phyloP scores from a whole-genome alignment of 2,888 invertebrate genomes.

The Lordiphosa andalusiaca region DNA sequence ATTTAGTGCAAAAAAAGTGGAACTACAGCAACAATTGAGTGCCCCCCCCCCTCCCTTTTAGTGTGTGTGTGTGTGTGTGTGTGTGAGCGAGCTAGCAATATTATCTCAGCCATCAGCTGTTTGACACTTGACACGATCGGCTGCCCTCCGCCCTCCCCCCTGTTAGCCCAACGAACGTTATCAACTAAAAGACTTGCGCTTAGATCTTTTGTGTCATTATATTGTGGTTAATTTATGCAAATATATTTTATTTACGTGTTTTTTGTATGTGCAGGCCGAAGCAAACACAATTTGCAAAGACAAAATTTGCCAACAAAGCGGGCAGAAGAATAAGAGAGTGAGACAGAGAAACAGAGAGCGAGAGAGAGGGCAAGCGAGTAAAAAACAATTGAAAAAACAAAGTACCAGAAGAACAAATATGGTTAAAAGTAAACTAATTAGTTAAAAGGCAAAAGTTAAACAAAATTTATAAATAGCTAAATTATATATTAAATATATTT shows the following conservation, averaged over 20 bases:
- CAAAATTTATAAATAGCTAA: not conserved
- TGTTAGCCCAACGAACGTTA: not conserved
- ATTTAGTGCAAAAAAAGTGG: conserved; percentile 15
- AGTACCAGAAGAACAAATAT: conserved; percentile 15
- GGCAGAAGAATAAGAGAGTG: conserved; percentile 14
- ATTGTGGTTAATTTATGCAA: conserved; percentile 42
- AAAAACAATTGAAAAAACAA: conserved; percentile 11
- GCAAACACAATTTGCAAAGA: conserved; percentile 15
- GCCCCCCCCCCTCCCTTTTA: not conserved
- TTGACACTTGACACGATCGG: conserved; percentile 71
- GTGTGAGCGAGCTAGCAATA: conserved; percentile 50
- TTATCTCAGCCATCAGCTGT: conserved; percentile 52
- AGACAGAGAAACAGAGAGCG: too few species aligned
- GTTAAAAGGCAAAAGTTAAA: conserved; percentile 1
- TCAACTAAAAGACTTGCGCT: conserved; percentile 30
- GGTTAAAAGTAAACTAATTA: not conserved
- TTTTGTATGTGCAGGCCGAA: conserved; percentile 22
- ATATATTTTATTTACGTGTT: conserved; percentile 38
- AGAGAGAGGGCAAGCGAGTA: too few species aligned
- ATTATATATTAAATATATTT: too few species aligned
- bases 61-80: conserved; percentile 9
- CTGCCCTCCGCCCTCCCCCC: conserved; percentile 13
- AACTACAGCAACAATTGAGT: conserved; percentile 16
- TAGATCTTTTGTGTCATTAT: conserved; percentile 28
- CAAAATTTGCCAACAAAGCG: conserved; percentile 31